phyloP scores from a whole-genome alignment of 2,888 invertebrate species.

The Dromius quadrimaculatus region DNA sequence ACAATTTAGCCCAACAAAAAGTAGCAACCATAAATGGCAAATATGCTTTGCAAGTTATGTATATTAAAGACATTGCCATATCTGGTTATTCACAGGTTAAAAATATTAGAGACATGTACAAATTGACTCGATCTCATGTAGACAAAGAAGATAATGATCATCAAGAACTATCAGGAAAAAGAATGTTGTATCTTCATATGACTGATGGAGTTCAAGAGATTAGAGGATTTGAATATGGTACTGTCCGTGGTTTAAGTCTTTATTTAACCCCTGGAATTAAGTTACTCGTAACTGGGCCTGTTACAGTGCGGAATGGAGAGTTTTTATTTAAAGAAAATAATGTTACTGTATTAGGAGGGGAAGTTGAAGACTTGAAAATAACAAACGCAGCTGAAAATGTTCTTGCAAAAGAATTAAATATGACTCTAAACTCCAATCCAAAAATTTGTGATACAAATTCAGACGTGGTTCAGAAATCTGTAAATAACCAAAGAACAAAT shows the following conservation, averaged over 20 bases:
- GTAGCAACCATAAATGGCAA: slow-evolving; percentile 69
- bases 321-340: slow-evolving; percentile 74
- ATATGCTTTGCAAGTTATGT: slow-evolving; percentile 75
- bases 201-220: slow-evolving; percentile 82
- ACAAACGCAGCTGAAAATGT: slow-evolving; percentile 74
- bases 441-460: neutral
- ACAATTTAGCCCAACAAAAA: slow-evolving; percentile 67
- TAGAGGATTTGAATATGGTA: slow-evolving; percentile 78
- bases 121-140: slow-evolving; percentile 71
- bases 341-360: slow-evolving; percentile 77
- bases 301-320: slow-evolving; percentile 78
- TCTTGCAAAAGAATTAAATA: slow-evolving; percentile 71
- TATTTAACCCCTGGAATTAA: slow-evolving; percentile 74
- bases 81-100: slow-evolving; percentile 65
- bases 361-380: slow-evolving; percentile 74
- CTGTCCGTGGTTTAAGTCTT: slow-evolving; percentile 71
- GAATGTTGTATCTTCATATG: slow-evolving; percentile 78
- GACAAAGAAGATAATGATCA: slow-evolving; percentile 71
- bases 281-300: slow-evolving; percentile 76
- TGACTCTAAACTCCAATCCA: slow-evolving; percentile 69
- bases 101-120: slow-evolving; percentile 65
- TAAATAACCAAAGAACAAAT: neutral
- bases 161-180: slow-evolving; percentile 69
- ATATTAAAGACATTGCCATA: slow-evolving; percentile 73
- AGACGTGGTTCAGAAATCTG: neutral